Conservation (phyloP, 1,140 invertebrate genomes). For the Trissolcus basalis region DNA sequence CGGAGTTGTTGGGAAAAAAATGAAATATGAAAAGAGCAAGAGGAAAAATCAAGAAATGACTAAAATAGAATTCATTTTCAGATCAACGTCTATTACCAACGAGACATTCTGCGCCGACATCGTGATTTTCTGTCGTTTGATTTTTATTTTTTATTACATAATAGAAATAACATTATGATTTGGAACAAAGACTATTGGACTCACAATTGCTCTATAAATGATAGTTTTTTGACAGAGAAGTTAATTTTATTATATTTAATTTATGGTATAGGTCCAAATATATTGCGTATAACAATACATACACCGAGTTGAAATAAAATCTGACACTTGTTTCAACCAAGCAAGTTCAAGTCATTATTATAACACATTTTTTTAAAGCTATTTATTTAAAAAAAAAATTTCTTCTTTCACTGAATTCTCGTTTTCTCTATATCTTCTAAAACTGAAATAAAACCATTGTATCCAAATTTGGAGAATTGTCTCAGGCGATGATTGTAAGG, state of each 20-base stretch:
- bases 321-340: constrained; percentile 39
- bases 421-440: constrained; percentile 40
- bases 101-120: too few relatives aligned
- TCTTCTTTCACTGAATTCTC: constrained; percentile 1
- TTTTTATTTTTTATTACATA: too few relatives aligned
- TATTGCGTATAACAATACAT: constrained; percentile 49
- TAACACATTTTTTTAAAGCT: constrained; percentile 23
- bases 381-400: constrained; percentile 19
- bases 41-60: too few relatives aligned
- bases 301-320: constrained; percentile 30
- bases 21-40: constrained; percentile 1
- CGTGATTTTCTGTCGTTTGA: too few relatives aligned
- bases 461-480: constrained; percentile 54
- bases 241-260: neutral
- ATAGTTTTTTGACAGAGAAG: too few relatives aligned
- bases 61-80: too few relatives aligned
- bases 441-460: constrained; percentile 11
- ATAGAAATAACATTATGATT: too few relatives aligned
- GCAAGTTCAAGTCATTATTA: constrained; percentile 33
- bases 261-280: constrained; percentile 24
- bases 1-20: neutral
- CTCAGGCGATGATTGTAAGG: constrained; percentile 58
- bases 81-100: too few relatives aligned
- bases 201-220: too few relatives aligned
- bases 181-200: too few relatives aligned